Evolutionary conservation across 2,888 invertebrate genomes (phyloP), one percentile per base, ranked within the genome.

Genomic region (Drosophila demipolita): DNA sequence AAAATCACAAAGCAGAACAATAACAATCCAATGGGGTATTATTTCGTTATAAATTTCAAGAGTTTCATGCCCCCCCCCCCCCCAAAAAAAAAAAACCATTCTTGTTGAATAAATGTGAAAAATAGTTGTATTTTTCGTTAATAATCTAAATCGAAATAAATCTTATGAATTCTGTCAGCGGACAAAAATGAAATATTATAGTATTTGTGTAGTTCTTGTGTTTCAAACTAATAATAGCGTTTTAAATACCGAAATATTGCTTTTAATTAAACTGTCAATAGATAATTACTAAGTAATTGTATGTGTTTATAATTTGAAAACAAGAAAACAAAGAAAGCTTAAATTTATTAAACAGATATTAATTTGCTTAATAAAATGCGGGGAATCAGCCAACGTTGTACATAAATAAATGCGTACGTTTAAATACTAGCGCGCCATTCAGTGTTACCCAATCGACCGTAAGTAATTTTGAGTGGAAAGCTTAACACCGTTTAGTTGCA

Each of bases 231-330:
- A 64, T 58, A 65, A 52, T 78, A 68, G 74, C 75, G 66, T 78
- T 78, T 78, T 53, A 67, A 78, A 66, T 59, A 67, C 61, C 38
- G 54, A 60, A 65, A 65, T 62, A 74, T 62, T 67, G 78, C 65
- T 67, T 70, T 74, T 74, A 74, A 62, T 72, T 73, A 48, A 58
- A 38, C 49, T 67, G 62, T 48, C 55, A 63, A 72, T 66, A 62
- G 61, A 64, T 78, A 69, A 69, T 73, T 62, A 66, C 45, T 42
- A 63, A 66, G 61, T 64, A 66, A 69, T 52, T 45, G 9, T 54
- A 70, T 59, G 59, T 78, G 78, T 68, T 64, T 69, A 67, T 69
- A 52, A 65, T 60, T 71, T 65, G 64, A 59, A 74, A 68, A 45
- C 58, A 55, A 57, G 42, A 58, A 67, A 36, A 42, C 73, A 54